A percentile compares a stretch with the other conserved stretches of the same genome.
phyloP scores from a whole-genome alignment of 2,888 invertebrate genomes.

The Lycophotia porphyrea region DNA sequence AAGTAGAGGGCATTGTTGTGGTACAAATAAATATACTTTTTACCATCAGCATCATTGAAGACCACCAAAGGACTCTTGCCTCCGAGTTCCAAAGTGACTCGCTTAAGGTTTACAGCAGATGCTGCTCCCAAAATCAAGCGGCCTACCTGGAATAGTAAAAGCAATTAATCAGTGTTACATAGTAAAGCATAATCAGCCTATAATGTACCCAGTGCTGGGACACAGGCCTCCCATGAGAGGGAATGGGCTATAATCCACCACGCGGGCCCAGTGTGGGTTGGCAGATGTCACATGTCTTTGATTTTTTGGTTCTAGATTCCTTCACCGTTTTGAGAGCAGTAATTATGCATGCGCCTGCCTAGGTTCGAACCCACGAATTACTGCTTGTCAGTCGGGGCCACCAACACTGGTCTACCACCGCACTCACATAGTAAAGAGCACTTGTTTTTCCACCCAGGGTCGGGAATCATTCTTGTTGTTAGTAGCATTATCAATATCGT shows the following conservation, averaged over 20 bases:
- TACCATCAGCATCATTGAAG: slow-evolving; percentile 95
- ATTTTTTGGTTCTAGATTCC: too few species aligned
- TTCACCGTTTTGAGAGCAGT: too few species aligned
- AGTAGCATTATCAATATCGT: not conserved
- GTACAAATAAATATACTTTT: slow-evolving; percentile 47
- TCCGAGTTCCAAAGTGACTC: slow-evolving; percentile 95
- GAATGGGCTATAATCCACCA: too few species aligned
- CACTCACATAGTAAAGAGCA: not conserved
- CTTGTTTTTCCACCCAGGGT: not conserved
- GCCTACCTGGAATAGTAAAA: slow-evolving; percentile 84
- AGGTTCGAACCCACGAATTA: too few species aligned
- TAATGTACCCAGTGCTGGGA: too few species aligned
- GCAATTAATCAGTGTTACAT: not conserved
- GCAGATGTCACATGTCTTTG: too few species aligned
- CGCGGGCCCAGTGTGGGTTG: too few species aligned
- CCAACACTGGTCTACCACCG: too few species aligned
- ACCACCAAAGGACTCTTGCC: slow-evolving; percentile 97
- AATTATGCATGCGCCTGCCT: too few species aligned
- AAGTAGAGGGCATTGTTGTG: not conserved
- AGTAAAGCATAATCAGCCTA: too few species aligned
- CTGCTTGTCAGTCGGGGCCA: too few species aligned
- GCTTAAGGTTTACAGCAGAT: slow-evolving; percentile 94
- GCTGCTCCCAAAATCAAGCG: slow-evolving; percentile 91
- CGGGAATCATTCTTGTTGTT: not conserved
- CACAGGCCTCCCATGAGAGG: too few species aligned